Percentiles rank a stretch among this genome's conserved stretches.
Conservation (phyloP, 2,888 invertebrate genomes). For the Tiliacea citrago region DNA sequence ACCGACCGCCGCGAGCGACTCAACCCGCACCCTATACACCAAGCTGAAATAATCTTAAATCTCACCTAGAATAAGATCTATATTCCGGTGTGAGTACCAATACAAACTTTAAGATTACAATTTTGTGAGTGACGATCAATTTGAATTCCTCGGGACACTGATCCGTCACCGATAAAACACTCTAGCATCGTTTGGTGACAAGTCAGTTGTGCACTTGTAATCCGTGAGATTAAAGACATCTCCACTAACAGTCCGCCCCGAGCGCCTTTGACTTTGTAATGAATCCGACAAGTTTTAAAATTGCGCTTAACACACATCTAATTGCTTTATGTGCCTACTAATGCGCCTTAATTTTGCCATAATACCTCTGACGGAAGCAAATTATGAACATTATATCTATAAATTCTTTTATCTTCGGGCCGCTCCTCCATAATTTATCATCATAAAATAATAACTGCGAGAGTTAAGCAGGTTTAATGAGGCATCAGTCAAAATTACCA, state of each 20-base stretch:
- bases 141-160: constrained; percentile 88
- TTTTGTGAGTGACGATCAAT: constrained; percentile 81
- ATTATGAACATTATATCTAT: constrained; percentile 80
- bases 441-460: constrained; percentile 82
- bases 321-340: constrained; percentile 74
- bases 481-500: constrained; percentile 78
- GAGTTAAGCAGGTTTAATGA: constrained; percentile 82
- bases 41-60: constrained; percentile 37
- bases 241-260: constrained; percentile 73
- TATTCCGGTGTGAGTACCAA: constrained; percentile 49
- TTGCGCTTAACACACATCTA: constrained; percentile 68
- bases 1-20: constrained; percentile 70
- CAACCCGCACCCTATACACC: constrained; percentile 49
- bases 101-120: constrained; percentile 62
- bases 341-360: constrained; percentile 77
- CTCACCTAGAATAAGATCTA: constrained; percentile 65
- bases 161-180: constrained; percentile 89
- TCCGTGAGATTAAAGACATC: constrained; percentile 80
- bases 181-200: constrained; percentile 87
- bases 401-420: constrained; percentile 78
- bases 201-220: constrained; percentile 86
- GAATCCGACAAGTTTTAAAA: constrained; percentile 69
- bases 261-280: constrained; percentile 53
- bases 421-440: constrained; percentile 80
- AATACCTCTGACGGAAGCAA: constrained; percentile 74